phyloP scores from a whole-genome alignment of 2,113 vertebrate genomes.

The Brachyhypopomus gauderio region DNA sequence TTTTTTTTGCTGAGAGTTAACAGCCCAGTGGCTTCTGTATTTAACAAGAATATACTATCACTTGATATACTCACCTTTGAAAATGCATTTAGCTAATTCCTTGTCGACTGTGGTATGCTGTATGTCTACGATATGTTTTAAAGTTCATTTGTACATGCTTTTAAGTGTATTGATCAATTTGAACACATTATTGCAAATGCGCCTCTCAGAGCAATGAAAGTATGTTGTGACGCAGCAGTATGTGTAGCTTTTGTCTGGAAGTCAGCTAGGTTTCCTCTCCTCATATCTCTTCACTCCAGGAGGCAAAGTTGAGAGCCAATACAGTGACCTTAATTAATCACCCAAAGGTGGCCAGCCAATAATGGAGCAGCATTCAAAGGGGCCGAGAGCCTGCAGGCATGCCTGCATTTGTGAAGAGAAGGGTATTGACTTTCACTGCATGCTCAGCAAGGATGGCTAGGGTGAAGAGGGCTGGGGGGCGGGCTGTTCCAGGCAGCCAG shows the following conservation, averaged over 20 bases:
- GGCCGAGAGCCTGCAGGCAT: constrained; percentile 41
- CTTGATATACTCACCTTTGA: too few species aligned
- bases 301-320: constrained; percentile 44
- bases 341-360: constrained; percentile 41
- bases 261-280: constrained; percentile 41
- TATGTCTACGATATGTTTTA: too few species aligned
- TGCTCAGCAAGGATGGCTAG: constrained; percentile 13
- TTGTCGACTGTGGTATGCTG: too few species aligned
- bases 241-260: constrained; percentile 20
- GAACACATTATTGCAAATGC: background rate
- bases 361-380: constrained; percentile 58
- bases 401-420: constrained; percentile 41
- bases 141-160: too few species aligned
- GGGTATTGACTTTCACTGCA: constrained; percentile 56
- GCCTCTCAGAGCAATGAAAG: background rate
- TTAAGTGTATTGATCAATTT: too few species aligned
- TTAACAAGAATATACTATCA: too few species aligned
- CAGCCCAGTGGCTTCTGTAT: too few species aligned
- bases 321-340: constrained; percentile 54
- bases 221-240: background rate
- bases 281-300: constrained; percentile 51
- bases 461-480: background rate
- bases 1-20: too few species aligned
- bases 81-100: too few species aligned
- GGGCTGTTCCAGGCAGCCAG: background rate